Evolutionary conservation across 2,888 invertebrate species (phyloP).

Genomic region (Corbicula japonica): DNA sequence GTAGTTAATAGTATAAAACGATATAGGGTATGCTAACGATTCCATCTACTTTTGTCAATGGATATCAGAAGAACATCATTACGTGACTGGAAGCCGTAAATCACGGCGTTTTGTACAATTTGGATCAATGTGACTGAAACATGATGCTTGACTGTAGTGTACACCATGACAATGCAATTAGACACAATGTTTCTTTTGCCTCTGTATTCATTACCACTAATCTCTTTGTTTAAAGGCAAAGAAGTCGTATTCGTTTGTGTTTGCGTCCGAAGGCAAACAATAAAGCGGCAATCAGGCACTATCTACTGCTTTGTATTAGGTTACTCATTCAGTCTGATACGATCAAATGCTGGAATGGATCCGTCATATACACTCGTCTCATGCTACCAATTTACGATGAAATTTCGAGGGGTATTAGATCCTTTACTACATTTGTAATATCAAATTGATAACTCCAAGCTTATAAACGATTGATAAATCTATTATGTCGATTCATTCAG

Average conservation of each 20-base stretch:
- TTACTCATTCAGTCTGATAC: constrained; percentile 31
- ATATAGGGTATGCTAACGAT: no score
- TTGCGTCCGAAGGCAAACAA: constrained; percentile 30
- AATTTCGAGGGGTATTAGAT: constrained; percentile 8
- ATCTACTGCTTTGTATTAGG: constrained; percentile 34
- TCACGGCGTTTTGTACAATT: constrained; percentile 37
- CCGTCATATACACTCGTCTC: constrained; percentile 14
- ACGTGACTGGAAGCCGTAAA: constrained; percentile 44
- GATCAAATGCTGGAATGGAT: constrained; percentile 13
- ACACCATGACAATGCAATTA: constrained; percentile 40
- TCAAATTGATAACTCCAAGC: constrained; percentile 8
- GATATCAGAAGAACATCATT: constrained; percentile 17
- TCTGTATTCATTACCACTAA: constrained; percentile 21
- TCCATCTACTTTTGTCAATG: background rate
- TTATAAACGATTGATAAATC: constrained; percentile 28
- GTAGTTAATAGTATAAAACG: no score
- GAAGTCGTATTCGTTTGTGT: constrained; percentile 17
- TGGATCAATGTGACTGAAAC: constrained; percentile 31
- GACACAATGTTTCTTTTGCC: constrained; percentile 19
- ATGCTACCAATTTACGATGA: constrained; percentile 23
- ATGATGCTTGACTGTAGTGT: constrained; percentile 14
- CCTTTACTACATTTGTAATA: constrained; percentile 9
- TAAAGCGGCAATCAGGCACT: constrained; percentile 28
- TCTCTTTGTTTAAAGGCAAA: constrained; percentile 11
- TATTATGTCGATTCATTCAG: constrained; percentile 37